Evolutionary conservation across 2,113 vertebrate genomes (phyloP).

Genomic region (Xiphorhynchus elegans): DNA sequence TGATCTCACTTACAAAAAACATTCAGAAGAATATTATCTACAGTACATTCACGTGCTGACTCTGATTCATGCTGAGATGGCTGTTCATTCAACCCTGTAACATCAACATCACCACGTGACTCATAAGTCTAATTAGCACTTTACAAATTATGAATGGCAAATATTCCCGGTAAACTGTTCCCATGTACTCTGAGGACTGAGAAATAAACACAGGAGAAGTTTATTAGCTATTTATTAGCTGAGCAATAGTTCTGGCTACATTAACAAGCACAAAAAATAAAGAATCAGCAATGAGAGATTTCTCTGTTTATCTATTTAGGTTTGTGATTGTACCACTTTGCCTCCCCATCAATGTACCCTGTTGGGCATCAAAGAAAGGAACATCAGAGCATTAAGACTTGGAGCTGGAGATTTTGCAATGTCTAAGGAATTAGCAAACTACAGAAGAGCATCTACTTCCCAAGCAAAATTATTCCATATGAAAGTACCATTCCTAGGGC

Average conservation of each 20-base stretch:
- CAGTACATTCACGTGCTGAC: background rate
- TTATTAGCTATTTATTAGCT: background rate
- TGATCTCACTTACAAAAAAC: background rate
- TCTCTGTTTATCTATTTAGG: background rate
- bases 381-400: background rate
- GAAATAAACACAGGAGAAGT: background rate
- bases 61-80: slow-evolving; percentile 34
- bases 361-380: background rate
- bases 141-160: slow-evolving; percentile 35
- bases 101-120: background rate
- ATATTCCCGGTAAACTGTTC: background rate
- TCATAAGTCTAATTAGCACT: background rate
- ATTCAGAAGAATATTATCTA: slow-evolving; percentile 12
- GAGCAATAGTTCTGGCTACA: background rate
- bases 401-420: background rate
- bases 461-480: background rate
- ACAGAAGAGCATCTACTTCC: background rate
- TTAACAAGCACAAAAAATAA: background rate
- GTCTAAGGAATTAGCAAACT: background rate
- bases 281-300: background rate
- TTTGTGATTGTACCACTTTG: background rate
- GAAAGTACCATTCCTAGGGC: background rate
- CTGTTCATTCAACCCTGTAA: slow-evolving; percentile 34
- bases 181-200: background rate
- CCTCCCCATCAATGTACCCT: background rate